Evolutionary conservation across 2,113 vertebrate species (phyloP).

Genomic region (Pipra filicauda): DNA sequence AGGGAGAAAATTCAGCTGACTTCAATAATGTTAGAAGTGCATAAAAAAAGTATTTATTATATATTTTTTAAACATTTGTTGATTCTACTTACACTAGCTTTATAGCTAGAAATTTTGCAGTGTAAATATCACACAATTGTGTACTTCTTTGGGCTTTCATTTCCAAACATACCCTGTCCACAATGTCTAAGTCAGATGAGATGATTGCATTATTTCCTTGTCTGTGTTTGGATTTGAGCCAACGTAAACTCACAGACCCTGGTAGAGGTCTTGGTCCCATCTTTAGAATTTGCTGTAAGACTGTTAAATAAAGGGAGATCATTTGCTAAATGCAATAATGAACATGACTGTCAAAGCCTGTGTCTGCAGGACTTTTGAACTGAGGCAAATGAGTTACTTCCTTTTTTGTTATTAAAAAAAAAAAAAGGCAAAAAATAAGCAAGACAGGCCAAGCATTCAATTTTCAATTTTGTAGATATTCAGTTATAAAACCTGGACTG

Average conservation of each 20-base stretch:
- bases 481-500: conserved; percentile 36
- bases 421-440: not conserved
- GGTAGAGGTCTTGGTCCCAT: not conserved
- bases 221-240: not conserved
- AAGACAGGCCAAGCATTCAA: conserved; percentile 2
- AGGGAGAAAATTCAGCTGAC: not conserved
- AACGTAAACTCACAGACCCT: not conserved
- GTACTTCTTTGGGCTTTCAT: not conserved
- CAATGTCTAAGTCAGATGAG: not conserved
- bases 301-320: not conserved
- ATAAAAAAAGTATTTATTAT: not conserved
- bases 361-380: not conserved
- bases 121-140: not conserved
- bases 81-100: not conserved
- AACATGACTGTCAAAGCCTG: not conserved
- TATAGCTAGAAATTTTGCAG: not conserved
- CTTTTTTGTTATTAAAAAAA: not conserved
- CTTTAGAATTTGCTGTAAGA: not conserved
- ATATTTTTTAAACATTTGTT: not conserved
- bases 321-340: conserved; percentile 7
- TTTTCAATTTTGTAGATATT: conserved; percentile 32
- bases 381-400: not conserved
- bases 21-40: not conserved
- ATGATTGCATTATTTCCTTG: not conserved
- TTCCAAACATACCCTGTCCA: not conserved